These are phyloP conservation scores for Chrysaora quinquecirrha DNA, from an alignment of 30 jellyfish, hydroid and myxozoan species.

Conservation along the genomic window DNA sequence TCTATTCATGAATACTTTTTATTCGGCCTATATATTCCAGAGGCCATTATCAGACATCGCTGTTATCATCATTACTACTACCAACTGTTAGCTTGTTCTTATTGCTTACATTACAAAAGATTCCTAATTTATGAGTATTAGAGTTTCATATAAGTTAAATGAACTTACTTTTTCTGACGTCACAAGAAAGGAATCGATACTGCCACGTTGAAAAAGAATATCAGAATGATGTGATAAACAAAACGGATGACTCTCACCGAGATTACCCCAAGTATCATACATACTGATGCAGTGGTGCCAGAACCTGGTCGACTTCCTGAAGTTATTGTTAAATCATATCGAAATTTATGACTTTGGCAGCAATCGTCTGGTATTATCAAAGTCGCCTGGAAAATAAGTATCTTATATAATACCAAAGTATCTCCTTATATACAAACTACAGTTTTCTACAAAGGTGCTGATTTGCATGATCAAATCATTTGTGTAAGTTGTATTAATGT, in stretches of 20 bases:
- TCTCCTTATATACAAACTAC: not conserved
- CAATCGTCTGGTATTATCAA: constrained; percentile 28
- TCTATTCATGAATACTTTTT: too few relatives aligned
- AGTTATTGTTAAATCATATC: constrained; percentile 65
- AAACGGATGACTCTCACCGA: constrained; percentile 69
- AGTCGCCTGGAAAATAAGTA: constrained; percentile 17
- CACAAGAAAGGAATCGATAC: constrained; percentile 74
- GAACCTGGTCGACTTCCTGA: constrained; percentile 90
- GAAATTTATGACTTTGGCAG: constrained; percentile 26
- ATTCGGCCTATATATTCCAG: too few relatives aligned
- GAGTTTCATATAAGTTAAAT: too few relatives aligned
- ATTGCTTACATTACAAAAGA: too few relatives aligned
- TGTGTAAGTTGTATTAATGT: too few relatives aligned
- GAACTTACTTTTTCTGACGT: constrained; percentile 46
- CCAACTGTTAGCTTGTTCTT: too few relatives aligned
- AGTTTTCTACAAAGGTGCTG: too few relatives aligned
- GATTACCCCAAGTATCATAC: constrained; percentile 71
- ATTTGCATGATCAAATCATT: too few relatives aligned
- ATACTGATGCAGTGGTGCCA: constrained; percentile 75
- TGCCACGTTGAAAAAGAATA: constrained; percentile 67
- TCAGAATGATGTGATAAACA: constrained; percentile 35
- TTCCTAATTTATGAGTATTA: too few relatives aligned
- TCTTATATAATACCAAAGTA: not conserved
- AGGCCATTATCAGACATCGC: too few relatives aligned
- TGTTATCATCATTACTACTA: too few relatives aligned